phyloP scores from a whole-genome alignment of 2,888 invertebrate genomes.

The Drosophila peninsularis region DNA sequence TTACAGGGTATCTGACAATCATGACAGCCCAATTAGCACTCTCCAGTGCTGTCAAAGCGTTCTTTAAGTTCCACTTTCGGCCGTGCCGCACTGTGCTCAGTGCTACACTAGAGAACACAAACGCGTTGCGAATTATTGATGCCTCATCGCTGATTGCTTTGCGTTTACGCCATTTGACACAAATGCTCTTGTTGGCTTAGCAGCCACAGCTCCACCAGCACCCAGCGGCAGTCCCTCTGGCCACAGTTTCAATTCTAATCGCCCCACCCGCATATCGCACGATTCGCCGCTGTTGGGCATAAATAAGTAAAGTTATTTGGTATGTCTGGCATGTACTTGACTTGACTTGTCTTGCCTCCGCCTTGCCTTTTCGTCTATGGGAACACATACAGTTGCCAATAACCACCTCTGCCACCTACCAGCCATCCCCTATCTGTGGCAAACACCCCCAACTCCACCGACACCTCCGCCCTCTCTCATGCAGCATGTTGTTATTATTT shows the following conservation, averaged over 20 bases:
- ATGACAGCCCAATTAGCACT: not conserved
- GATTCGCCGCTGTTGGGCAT: conserved; percentile 48
- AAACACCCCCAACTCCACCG: not conserved
- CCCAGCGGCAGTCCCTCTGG: not conserved
- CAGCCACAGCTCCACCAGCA: not conserved
- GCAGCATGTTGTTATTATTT: conserved; percentile 53
- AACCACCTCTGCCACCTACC: conserved; percentile 2
- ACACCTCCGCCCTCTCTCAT: conserved; percentile 2
- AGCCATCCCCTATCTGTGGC: not conserved
- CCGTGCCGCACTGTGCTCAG: not conserved
- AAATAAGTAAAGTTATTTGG: conserved; percentile 75
- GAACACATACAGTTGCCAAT: conserved; percentile 19
- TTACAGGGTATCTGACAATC: not conserved
- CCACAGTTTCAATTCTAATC: conserved; percentile 10
- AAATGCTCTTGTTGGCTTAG: conserved; percentile 47
- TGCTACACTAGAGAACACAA: conserved; percentile 23
- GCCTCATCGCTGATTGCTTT: conserved; percentile 76
- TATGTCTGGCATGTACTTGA: conserved; percentile 69
- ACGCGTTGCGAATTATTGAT: conserved; percentile 77
- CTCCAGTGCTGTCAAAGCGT: conserved; percentile 1
- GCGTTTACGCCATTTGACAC: conserved; percentile 76
- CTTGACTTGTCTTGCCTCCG: conserved; percentile 4
- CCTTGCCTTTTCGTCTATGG: not conserved
- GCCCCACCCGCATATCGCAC: conserved; percentile 25
- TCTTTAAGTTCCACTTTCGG: not conserved